These are phyloP conservation scores for Urocynchramus pylzowi DNA, from an alignment of 2,113 vertebrate genomes.

Conservation along the genomic window DNA sequence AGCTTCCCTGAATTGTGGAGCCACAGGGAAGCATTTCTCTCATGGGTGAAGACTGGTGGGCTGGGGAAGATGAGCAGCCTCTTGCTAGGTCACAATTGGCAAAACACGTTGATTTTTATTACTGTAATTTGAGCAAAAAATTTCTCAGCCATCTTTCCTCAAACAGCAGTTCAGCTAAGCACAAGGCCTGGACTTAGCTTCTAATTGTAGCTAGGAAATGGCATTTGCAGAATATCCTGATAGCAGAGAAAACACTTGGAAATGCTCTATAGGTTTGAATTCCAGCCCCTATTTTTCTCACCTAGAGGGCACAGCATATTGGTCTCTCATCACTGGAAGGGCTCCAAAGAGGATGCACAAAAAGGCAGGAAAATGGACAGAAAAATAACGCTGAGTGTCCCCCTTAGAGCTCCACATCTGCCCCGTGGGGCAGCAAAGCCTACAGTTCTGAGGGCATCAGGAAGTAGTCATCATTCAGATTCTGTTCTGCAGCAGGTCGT, in stretches of 20 bases:
- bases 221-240: slow-evolving; percentile 27
- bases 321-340: background rate
- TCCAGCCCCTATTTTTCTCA: slow-evolving; percentile 34
- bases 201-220: slow-evolving; percentile 54
- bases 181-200: slow-evolving; percentile 46
- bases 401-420: background rate
- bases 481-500: slow-evolving; percentile 53
- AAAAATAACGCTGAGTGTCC: slow-evolving; percentile 9
- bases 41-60: background rate
- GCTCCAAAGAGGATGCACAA: slow-evolving; percentile 7
- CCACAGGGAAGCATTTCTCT: background rate
- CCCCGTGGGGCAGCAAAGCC: slow-evolving; percentile 9
- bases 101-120: slow-evolving; percentile 53
- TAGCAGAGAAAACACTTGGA: slow-evolving; percentile 21
- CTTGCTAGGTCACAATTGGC: slow-evolving; percentile 13
- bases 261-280: slow-evolving; percentile 21
- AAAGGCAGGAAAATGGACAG: slow-evolving; percentile 46
- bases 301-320: slow-evolving; percentile 7
- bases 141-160: slow-evolving; percentile 50
- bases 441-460: slow-evolving; percentile 50
- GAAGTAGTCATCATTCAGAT: slow-evolving; percentile 47
- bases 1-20: background rate
- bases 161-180: slow-evolving; percentile 58
- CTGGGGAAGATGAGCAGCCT: slow-evolving; percentile 12
- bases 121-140: slow-evolving; percentile 1